These are phyloP conservation scores for Himalopsyche phryganea DNA, from an alignment of 1,140 invertebrate species.

Conservation along the genomic window DNA sequence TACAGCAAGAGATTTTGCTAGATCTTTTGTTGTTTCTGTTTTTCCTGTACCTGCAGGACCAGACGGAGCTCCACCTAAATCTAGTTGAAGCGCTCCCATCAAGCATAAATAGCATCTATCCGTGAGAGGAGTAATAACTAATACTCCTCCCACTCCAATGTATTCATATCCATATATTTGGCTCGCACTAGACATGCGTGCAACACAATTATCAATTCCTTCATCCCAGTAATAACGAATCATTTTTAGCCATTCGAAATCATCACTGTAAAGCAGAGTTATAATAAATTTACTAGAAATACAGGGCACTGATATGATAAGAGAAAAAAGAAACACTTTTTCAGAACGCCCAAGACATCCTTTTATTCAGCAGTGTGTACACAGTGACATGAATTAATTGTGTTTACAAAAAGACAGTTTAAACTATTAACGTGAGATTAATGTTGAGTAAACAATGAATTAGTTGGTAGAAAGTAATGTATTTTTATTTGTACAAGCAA, in stretches of 20 bases:
- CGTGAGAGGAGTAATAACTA: slow-evolving; percentile 89
- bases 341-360: too few relatives aligned
- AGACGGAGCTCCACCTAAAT: slow-evolving; percentile 59
- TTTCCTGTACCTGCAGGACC: slow-evolving; percentile 95
- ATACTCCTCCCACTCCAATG: slow-evolving; percentile 80
- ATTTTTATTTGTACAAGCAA: too few relatives aligned
- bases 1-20: slow-evolving; percentile 93
- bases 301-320: too few relatives aligned
- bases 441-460: too few relatives aligned
- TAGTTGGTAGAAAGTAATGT: too few relatives aligned
- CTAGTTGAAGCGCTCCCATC: slow-evolving; percentile 84
- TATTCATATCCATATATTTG: slow-evolving; percentile 94
- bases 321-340: too few relatives aligned
- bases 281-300: too few relatives aligned
- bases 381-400: too few relatives aligned
- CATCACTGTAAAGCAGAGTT: slow-evolving; percentile 85
- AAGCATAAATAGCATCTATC: slow-evolving; percentile 91
- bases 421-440: too few relatives aligned
- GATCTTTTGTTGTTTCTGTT: slow-evolving; percentile 94
- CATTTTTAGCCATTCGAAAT: slow-evolving; percentile 83
- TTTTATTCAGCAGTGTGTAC: too few relatives aligned
- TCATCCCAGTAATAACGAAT: slow-evolving; percentile 68
- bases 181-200: slow-evolving; percentile 80
- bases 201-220: slow-evolving; percentile 58
- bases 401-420: too few relatives aligned